phyloP scores from a whole-genome alignment of 2,888 invertebrate species.

The Euplagia quadripunctaria region DNA sequence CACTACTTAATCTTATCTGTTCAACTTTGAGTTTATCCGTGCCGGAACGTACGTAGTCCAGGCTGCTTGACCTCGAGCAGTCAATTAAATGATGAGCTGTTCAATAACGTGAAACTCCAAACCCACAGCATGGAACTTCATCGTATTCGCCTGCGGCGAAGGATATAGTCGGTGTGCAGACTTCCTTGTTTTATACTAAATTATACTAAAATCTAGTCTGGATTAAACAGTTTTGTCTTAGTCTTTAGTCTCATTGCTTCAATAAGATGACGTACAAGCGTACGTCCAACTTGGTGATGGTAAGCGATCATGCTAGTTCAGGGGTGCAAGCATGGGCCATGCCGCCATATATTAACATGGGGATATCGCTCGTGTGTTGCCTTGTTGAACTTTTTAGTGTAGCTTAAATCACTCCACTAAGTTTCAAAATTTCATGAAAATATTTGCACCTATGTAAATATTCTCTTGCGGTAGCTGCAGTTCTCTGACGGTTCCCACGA shows the following conservation, averaged over 20 bases:
- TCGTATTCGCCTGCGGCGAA: too few species aligned
- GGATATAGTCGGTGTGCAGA: not conserved
- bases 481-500: constrained; percentile 49
- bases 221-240: not conserved
- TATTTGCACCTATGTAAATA: not conserved
- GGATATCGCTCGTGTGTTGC: not conserved
- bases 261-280: too few species aligned
- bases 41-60: not conserved
- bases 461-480: constrained; percentile 43
- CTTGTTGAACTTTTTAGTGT: too few species aligned
- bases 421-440: not conserved
- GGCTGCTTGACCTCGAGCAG: not conserved
- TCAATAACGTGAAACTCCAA: not conserved
- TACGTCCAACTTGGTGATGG: too few species aligned
- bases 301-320: not conserved
- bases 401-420: too few species aligned
- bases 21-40: constrained; percentile 19
- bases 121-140: not conserved
- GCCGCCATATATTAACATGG: too few species aligned
- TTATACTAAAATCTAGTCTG: not conserved
- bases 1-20: constrained; percentile 38
- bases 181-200: not conserved
- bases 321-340: not conserved
- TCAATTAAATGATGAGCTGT: not conserved
- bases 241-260: not conserved